Conservation (phyloP, 2,113 vertebrate genomes). For the Strix uralensis region DNA sequence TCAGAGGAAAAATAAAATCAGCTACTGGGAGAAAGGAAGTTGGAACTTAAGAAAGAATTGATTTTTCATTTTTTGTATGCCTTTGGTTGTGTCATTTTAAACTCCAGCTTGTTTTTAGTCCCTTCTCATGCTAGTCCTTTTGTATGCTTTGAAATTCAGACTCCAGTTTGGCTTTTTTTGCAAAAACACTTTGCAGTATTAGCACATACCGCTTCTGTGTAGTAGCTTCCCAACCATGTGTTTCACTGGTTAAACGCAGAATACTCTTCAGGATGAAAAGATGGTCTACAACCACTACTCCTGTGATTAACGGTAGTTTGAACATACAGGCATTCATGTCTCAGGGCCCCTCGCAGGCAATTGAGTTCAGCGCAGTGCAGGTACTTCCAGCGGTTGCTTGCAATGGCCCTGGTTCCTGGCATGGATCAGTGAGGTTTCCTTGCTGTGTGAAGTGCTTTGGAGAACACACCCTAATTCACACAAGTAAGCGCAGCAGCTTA, state of each 20-base stretch:
- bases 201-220: not conserved
- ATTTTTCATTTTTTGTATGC: not conserved
- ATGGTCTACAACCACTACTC: not conserved
- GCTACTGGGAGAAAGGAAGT: not conserved
- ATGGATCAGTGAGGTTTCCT: not conserved
- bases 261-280: not conserved
- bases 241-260: not conserved
- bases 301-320: not conserved
- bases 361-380: not conserved
- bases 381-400: not conserved
- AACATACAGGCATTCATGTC: rapidly evolving
- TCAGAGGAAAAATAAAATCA: not conserved
- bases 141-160: not conserved
- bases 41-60: not conserved
- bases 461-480: not conserved
- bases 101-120: not conserved
- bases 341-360: rapidly evolving
- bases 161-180: not conserved
- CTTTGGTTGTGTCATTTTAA: not conserved
- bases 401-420: not conserved
- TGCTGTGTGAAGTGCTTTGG: not conserved
- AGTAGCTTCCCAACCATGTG: not conserved
- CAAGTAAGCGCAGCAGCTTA: not conserved
- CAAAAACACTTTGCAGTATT: not conserved
- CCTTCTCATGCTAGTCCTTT: not conserved